These are phyloP conservation scores for Elysia chlorotica DNA, from an alignment of 1,140 invertebrate genomes.

Conservation along the genomic window DNA sequence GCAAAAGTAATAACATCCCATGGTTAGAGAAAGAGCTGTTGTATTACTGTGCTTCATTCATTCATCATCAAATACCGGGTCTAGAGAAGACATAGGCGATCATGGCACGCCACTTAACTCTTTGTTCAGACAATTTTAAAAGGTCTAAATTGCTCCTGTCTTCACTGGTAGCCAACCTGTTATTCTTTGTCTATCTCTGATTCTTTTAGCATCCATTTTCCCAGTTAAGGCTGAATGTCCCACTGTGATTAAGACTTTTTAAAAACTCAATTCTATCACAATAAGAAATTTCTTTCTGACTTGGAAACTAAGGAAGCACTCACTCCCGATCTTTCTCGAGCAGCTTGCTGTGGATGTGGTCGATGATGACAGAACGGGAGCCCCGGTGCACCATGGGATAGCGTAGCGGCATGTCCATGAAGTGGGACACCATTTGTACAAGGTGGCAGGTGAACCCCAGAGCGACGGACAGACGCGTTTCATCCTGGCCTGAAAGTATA, in stretches of 20 bases:
- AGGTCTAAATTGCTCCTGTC: too few relatives aligned
- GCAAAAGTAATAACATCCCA: too few relatives aligned
- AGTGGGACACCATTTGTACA: conserved; percentile 77
- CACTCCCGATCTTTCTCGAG: conserved; percentile 78
- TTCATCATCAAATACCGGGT: too few relatives aligned
- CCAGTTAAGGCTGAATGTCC: background rate
- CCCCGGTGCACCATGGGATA: conserved; percentile 79
- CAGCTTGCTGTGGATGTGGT: conserved; percentile 75
- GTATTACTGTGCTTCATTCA: too few relatives aligned
- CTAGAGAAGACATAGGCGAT: too few relatives aligned
- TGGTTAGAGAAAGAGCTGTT: too few relatives aligned
- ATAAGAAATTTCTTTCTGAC: background rate
- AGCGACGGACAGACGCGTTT: conserved; percentile 74
- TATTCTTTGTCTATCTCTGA: too few relatives aligned
- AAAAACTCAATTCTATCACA: background rate
- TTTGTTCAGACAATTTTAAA: too few relatives aligned
- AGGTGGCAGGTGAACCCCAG: conserved; percentile 82
- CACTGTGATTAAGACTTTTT: background rate
- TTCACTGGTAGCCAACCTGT: background rate
- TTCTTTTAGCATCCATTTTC: background rate
- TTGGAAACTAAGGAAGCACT: too few relatives aligned
- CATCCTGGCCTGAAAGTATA: conserved; percentile 68
- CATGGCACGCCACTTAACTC: too few relatives aligned
- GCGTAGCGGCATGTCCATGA: conserved; percentile 80
- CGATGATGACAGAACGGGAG: conserved; percentile 76